A percentile compares a stretch with the other conserved stretches of the same genome.
phyloP scores from a whole-genome alignment of 1,140 invertebrate species.

The Nebria ingens region DNA sequence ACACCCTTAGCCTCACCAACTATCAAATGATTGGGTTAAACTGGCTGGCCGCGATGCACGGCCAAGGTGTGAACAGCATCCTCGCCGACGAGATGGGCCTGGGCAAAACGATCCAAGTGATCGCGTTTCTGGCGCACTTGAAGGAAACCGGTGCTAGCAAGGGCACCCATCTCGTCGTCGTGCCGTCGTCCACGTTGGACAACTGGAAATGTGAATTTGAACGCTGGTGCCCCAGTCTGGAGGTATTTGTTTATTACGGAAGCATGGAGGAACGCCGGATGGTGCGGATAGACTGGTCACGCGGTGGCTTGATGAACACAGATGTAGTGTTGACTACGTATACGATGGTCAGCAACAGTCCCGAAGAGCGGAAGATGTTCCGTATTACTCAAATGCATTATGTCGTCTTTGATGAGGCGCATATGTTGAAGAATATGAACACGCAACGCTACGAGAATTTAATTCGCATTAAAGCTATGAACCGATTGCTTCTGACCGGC shows the following conservation, averaged over 20 bases:
- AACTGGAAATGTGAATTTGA: constrained; percentile 82
- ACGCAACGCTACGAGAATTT: constrained; percentile 82
- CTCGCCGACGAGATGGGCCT: constrained; percentile 85
- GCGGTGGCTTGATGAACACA: constrained; percentile 59
- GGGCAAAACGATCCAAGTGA: constrained; percentile 86
- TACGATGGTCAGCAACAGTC: constrained; percentile 65
- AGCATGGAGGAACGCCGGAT: constrained; percentile 69
- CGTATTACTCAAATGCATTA: constrained; percentile 82
- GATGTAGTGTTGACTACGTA: constrained; percentile 87
- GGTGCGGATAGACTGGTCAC: constrained; percentile 66
- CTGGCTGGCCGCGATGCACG: constrained; percentile 84
- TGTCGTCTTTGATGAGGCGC: constrained; percentile 93
- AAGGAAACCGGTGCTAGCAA: constrained; percentile 59
- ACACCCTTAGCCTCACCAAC: constrained; percentile 60
- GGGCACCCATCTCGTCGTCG: constrained; percentile 78
- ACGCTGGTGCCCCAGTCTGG: constrained; percentile 73
- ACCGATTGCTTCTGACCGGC: constrained; percentile 77
- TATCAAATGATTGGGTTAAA: constrained; percentile 93
- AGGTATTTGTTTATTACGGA: constrained; percentile 81
- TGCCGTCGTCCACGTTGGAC: constrained; percentile 87
- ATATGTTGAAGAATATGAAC: constrained; percentile 96
- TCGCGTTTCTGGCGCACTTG: constrained; percentile 80
- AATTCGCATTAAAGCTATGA: constrained; percentile 73
- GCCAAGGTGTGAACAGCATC: constrained; percentile 86
- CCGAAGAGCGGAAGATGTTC: constrained; percentile 86